A percentile compares a stretch with the other conserved stretches of the same genome.
Evolutionary conservation across 2,113 vertebrate genomes (phyloP).

Genomic region (Psophia crepitans): DNA sequence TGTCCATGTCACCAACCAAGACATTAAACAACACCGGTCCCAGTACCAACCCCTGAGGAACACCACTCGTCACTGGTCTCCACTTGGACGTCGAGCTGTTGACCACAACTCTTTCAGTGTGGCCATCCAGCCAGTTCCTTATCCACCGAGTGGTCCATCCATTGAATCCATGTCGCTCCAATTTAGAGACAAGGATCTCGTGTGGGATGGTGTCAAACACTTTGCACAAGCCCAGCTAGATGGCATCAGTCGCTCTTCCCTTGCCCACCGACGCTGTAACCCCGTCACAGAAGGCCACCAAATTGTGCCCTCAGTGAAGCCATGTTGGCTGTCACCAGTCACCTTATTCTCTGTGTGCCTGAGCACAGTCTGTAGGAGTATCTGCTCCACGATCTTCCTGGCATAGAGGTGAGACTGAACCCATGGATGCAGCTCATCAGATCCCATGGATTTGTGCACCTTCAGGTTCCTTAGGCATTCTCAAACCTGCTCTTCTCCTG

Average conservation of each 20-base stretch:
- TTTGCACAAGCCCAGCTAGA: neutral
- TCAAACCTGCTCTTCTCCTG: neutral
- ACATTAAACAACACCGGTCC: neutral
- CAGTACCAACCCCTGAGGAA: neutral
- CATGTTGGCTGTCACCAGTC: neutral
- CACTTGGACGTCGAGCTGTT: accelerated
- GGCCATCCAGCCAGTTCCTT: neutral
- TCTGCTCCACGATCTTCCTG: neutral
- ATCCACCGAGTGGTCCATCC: neutral
- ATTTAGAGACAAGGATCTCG: no score
- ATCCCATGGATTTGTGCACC: neutral
- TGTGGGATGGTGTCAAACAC: neutral
- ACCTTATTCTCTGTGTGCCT: neutral
- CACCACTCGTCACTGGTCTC: neutral
- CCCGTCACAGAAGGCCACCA: neutral
- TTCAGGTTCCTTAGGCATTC: neutral
- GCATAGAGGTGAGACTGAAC: neutral
- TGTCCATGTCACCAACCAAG: neutral
- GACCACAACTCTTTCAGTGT: neutral
- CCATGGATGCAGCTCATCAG: no score
- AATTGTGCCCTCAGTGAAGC: neutral
- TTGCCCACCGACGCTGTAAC: neutral
- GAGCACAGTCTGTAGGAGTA: neutral
- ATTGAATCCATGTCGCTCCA: neutral
- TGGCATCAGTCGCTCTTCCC: neutral